Conservation (phyloP, 2,888 invertebrate species). For the Eupithecia insigniata region DNA sequence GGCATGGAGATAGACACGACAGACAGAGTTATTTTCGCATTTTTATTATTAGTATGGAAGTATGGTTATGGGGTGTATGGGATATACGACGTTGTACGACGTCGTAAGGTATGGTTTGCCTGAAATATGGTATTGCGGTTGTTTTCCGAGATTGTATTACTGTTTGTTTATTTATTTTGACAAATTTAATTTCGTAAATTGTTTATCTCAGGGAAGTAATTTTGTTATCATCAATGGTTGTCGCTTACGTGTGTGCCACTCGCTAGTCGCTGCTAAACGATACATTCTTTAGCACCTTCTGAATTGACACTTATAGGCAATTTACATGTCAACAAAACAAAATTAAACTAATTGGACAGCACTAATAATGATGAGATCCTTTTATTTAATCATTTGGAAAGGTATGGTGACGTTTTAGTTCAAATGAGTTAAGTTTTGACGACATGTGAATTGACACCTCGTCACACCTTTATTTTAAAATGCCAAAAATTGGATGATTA, state of each 20-base stretch:
- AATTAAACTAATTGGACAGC: too few relatives aligned
- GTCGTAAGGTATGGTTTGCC: constrained; percentile 31
- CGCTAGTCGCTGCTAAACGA: too few relatives aligned
- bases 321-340: too few relatives aligned
- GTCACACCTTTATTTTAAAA: too few relatives aligned
- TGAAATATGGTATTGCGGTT: constrained; percentile 31
- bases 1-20: neutral
- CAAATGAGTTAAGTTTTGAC: too few relatives aligned
- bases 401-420: too few relatives aligned
- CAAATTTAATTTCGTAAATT: neutral
- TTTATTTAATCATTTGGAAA: too few relatives aligned
- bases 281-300: too few relatives aligned
- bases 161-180: constrained; percentile 10
- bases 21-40: neutral
- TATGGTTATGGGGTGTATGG: constrained; percentile 8
- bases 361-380: too few relatives aligned
- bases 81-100: constrained; percentile 31
- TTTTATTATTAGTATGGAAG: neutral
- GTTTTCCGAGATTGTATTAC: constrained; percentile 15
- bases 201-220: neutral
- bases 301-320: too few relatives aligned
- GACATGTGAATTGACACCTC: too few relatives aligned
- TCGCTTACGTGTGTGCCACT: neutral
- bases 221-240: neutral
- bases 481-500: too few relatives aligned